Evolutionary conservation across 2,113 vertebrate species (phyloP), one percentile per base, ranked within the genome.

Genomic region (Ceyx melanurus): DNA sequence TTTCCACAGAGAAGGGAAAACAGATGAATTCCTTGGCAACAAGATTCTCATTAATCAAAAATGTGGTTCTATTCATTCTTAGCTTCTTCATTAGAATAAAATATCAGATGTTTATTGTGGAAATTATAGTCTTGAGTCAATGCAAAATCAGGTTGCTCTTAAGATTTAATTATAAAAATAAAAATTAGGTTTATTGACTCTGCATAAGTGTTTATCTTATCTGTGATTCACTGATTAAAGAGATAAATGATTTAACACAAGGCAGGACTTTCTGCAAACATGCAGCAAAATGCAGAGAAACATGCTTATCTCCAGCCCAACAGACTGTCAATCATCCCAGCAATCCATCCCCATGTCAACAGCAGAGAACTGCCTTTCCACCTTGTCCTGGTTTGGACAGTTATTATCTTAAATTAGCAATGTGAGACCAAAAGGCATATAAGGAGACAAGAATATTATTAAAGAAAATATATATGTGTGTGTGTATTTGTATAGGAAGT

Each of bases 21-120:
- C 93, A 96, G 97, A 97, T 97, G 96, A 97, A 97, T 95, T 96
- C 86, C 95, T 94, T 97, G 95, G 96, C 97, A 97, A 96, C 96
- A 96, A 97, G 97, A 97, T 95, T 94, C 88, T 96, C 96, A 97
- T 96, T 97, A 97, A 97, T 97, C 91, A 97, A 94, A 97, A 92
- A 76, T 71, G 31, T 60, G 71, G 43, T 66, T 91, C 77, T 88
- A 93, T 95, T 96, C 94, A 95, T 82, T 95, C 45, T 79, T 87
- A 76, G 87, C 78, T 86, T 97, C 88, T 91, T 92, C 90, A 91
- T 92, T 84, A 81, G 33, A 81, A 77, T 73, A 79, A 96, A 96
- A 88, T 81, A 85, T 92, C 72, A 93, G 90, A 74, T 93, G 71
- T 96, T 88, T 92, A 75, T 88, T 88, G 50, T 19, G 80, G 67